Evolutionary conservation across 2,113 vertebrate genomes (phyloP), one percentile per base, ranked within the genome.

Genomic region (Phaetusa simplex): DNA sequence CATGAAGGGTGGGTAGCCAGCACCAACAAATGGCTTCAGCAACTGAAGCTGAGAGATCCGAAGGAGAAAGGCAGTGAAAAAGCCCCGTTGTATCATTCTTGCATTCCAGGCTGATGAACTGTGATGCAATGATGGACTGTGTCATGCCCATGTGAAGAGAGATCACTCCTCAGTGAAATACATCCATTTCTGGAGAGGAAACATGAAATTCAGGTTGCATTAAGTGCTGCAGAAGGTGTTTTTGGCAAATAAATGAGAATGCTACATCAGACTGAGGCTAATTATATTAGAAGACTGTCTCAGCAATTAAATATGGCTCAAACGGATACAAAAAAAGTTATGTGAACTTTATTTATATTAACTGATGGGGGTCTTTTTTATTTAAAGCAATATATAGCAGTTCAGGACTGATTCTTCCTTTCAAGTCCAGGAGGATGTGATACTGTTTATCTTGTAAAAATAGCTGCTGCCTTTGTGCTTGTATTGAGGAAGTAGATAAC

Each of bases 401-500:
- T 82, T 89, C 40, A 32, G 43, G 56, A 82, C 20, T 36, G 59
- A 73, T 83, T 69, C 19, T 74, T 89, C 71, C 36, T 61, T 73
- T 76, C 32, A 69, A 23, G 40, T 56, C 66, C 52, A 77, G 58
- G 52, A 93, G 82, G 90, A 82, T 65, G 64, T 83, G 50, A 42
- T 96, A 50, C 5, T 92, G 55, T 83, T 71, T 92, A 78, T 96
- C 90, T 86, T 47, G 64, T 90, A 30, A 62, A 90, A 90, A 45
- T 85, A 93, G 92, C 85, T 83, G 85, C 79, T 69, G 82, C 42
- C 42, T 88, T 85, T 82, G 58, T 90, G 79, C 58, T 58, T 49
- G 45, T 86, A 62, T 42, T 90, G 62, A 88, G 95, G 93, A 96
- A 90, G 61, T 14, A 76, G 92, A 65, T 80, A 89, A 85, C 70